Percentiles rank a stretch among this genome's conserved stretches.
phyloP scores from a whole-genome alignment of 1,140 invertebrate genomes.

The Bombus confusus region DNA sequence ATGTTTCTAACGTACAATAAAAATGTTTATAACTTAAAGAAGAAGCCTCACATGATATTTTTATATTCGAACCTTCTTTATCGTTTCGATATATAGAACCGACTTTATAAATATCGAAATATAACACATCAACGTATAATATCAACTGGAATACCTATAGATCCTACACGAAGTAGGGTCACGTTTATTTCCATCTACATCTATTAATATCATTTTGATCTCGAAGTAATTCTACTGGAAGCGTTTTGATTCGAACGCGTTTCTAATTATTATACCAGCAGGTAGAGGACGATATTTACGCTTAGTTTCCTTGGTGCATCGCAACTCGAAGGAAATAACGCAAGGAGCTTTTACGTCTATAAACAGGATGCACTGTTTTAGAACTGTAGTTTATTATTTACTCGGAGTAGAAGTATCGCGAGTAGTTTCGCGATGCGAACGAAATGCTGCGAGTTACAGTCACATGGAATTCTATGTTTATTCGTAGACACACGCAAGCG shows the following conservation, averaged over 20 bases:
- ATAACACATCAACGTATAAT: no score
- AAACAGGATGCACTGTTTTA: neutral
- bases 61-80: no score
- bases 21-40: neutral
- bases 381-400: slow-evolving; percentile 36
- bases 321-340: neutral
- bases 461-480: slow-evolving; percentile 43
- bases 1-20: neutral
- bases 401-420: neutral
- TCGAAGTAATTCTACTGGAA: neutral
- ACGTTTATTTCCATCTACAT: neutral
- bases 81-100: neutral
- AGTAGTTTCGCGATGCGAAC: slow-evolving; percentile 13
- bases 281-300: neutral
- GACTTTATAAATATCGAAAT: neutral
- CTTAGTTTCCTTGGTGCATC: neutral
- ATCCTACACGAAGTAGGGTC: neutral
- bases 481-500: slow-evolving; percentile 35
- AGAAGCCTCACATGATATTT: neutral
- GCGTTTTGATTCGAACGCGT: no score
- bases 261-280: neutral
- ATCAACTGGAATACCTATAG: no score
- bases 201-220: no score
- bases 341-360: neutral
- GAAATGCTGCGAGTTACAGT: slow-evolving; percentile 31